These are phyloP conservation scores for Philereme vetulata DNA, from an alignment of 2,888 invertebrate species.

Conservation along the genomic window DNA sequence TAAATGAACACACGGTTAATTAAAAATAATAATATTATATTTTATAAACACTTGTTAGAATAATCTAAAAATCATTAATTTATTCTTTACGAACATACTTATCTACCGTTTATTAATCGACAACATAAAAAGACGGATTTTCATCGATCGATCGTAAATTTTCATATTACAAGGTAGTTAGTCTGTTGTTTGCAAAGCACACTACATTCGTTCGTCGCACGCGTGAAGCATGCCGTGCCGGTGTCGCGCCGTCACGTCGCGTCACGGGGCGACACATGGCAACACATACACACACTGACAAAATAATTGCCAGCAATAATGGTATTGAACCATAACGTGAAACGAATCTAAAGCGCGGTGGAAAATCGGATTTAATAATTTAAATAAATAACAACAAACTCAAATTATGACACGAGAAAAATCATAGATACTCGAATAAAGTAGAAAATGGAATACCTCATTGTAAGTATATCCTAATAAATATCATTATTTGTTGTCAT, in stretches of 20 bases:
- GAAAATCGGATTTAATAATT: constrained; percentile 66
- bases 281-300: constrained; percentile 30
- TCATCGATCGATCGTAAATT: constrained; percentile 61
- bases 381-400: constrained; percentile 80
- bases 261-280: constrained; percentile 25
- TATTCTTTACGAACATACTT: constrained; percentile 82
- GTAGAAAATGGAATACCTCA: constrained; percentile 75
- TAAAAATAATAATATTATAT: constrained; percentile 85
- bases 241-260: constrained; percentile 17
- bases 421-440: constrained; percentile 68
- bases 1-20: constrained; percentile 72
- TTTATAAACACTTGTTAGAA: constrained; percentile 84
- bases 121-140: constrained; percentile 75
- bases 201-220: constrained; percentile 35
- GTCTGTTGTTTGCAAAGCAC: constrained; percentile 40
- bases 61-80: constrained; percentile 83
- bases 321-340: constrained; percentile 44
- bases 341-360: constrained; percentile 49
- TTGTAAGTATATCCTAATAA: constrained; percentile 77
- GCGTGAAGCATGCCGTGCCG: constrained; percentile 25
- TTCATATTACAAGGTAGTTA: constrained; percentile 46
- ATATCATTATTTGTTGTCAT: constrained; percentile 79
- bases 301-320: constrained; percentile 46
- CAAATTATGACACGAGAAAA: constrained; percentile 78
- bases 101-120: constrained; percentile 75